These are phyloP conservation scores for Sternarchorhynchus goeldii DNA, from an alignment of 2,797 vertebrate species.

Conservation along the genomic window DNA sequence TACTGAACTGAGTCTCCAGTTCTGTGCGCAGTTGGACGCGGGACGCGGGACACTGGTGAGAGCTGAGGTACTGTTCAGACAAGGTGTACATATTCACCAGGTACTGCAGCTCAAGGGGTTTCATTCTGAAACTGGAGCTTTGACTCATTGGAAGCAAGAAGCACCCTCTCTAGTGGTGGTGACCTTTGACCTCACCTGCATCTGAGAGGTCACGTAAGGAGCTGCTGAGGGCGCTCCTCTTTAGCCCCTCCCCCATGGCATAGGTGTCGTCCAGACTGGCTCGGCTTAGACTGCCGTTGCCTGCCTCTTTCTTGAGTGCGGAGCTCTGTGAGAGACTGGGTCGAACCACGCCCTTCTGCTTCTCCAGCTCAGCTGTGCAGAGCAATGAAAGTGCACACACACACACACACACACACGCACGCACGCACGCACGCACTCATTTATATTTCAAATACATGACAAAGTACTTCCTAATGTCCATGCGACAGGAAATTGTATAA, in stretches of 20 bases:
- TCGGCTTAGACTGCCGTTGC: conserved; percentile 85
- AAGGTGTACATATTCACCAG: conserved; percentile 10
- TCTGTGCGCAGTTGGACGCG: conserved; percentile 2
- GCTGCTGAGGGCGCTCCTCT: conserved; percentile 94
- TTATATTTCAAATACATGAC: not conserved
- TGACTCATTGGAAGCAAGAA: conserved; percentile 7
- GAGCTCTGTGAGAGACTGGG: conserved; percentile 91
- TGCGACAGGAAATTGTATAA: not conserved
- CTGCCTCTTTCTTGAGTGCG: conserved; percentile 88
- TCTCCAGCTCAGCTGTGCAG: conserved; percentile 90
- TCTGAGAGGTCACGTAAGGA: conserved; percentile 94
- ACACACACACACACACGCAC: conserved; percentile 19
- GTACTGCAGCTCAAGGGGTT: too few species aligned
- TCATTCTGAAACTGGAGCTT: too few species aligned
- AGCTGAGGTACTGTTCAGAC: conserved; percentile 5
- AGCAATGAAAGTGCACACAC: not conserved
- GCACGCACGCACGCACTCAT: not conserved
- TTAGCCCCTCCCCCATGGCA: conserved; percentile 87
- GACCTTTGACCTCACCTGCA: conserved; percentile 80
- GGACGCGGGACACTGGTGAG: conserved; percentile 7
- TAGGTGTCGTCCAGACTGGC: conserved; percentile 95
- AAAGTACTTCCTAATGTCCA: not conserved
- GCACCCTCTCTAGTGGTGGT: not conserved
- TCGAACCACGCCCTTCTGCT: conserved; percentile 92
- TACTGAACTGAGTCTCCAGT: conserved; percentile 4